Evolutionary conservation across 2,113 vertebrate genomes (phyloP), one percentile per base, ranked within the genome.

Genomic region (Chrysemys picta): DNA sequence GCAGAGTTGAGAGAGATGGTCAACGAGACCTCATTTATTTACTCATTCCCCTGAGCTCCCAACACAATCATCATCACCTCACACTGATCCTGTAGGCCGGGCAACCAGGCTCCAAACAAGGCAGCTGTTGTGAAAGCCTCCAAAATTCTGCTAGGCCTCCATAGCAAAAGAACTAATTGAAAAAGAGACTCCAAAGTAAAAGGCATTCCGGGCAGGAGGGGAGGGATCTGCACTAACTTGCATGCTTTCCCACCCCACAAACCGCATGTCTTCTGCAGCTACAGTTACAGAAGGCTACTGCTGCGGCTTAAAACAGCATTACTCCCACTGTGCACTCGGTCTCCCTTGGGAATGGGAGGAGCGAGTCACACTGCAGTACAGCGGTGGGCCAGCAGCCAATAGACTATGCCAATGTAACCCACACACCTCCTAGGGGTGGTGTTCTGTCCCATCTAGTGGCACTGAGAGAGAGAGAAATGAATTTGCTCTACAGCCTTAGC

Each of bases 281-380:
- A 35, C 35, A n/a, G 13, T 19, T 65, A 65, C 16, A 35, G 59
- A 65, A 65, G 62, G 62, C 31, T 35, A 65, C 31, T 65, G 62
- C 31, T 65, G 62, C 16, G 57, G 59, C 35, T 13, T 42, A 25
- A 1, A 0, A 0, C 1, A 2, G 35, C 10, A 9, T 76, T 82
- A 45, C 75, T 52, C 19, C 81, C 2, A 2, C 13, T 17, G 72
- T 8, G 38, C 8, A 2, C 38, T 92, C 35, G 45, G 50, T 11
- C 47, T 89, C 27, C 0, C 31, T 24, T 42, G 38, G 69, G 38
- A 42, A 42, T 6, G 38, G 38, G 31, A 45, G 84, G 9, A 10
- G 8, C 10, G 10, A 3, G 0, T 38, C 16, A 79, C 49, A 35
- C 0, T 0, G 42, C 42, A 4, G 1, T 1, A 0, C 31, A 89